Conservation (phyloP, 2,113 vertebrate species). For the Hippocampus comes region DNA sequence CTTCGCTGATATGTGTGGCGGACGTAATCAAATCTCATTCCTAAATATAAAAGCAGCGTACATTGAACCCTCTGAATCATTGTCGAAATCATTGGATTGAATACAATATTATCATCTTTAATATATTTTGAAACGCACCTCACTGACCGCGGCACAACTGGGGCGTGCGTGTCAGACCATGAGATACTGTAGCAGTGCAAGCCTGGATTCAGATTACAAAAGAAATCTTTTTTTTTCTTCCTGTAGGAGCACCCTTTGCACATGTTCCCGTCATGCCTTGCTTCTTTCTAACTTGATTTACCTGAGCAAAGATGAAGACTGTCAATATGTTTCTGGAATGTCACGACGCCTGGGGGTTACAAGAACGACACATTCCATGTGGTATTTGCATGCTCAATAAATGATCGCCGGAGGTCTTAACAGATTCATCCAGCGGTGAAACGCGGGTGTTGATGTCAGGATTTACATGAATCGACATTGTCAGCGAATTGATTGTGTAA, state of each 20-base stretch:
- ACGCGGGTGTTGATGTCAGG: not conserved
- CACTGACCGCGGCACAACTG: too few relatives aligned
- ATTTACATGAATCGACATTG: constrained; percentile 10
- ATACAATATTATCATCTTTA: too few relatives aligned
- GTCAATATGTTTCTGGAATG: constrained; percentile 31
- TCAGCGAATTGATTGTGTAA: constrained; percentile 14
- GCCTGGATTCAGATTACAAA: too few relatives aligned
- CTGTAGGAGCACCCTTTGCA: constrained; percentile 8
- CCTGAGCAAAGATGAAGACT: not conserved
- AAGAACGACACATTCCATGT: constrained; percentile 1
- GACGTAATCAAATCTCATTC: too few relatives aligned
- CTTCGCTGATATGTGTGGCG: too few relatives aligned
- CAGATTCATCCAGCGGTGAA: constrained; percentile 6
- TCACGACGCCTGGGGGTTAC: not conserved
- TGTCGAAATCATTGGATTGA: too few relatives aligned
- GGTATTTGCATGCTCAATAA: constrained; percentile 25
- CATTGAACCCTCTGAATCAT: too few relatives aligned
- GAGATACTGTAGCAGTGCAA: too few relatives aligned
- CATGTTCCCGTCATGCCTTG: constrained; percentile 24
- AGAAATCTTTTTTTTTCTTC: too few relatives aligned
- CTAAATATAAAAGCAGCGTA: too few relatives aligned
- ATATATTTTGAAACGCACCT: too few relatives aligned
- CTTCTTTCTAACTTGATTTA: constrained; percentile 27
- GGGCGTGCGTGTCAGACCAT: too few relatives aligned
- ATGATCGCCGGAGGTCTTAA: constrained; percentile 15